Base-by-base conservation (phyloP, 2,113 vertebrate species). In the Archocentrus centrarchus region DNA sequence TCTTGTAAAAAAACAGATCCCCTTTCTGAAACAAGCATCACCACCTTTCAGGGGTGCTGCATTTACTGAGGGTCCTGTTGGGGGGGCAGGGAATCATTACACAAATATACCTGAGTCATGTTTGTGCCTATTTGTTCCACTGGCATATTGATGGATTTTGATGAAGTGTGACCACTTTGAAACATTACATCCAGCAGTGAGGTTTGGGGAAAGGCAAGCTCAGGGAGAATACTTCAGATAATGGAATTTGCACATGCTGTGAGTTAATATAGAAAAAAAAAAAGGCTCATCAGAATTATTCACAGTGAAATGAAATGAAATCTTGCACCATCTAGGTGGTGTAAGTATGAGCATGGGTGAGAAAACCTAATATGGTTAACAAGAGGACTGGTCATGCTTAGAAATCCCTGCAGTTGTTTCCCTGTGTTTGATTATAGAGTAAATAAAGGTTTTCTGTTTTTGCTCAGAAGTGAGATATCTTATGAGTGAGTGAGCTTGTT, bases 61-160 rank as follows among this genome's bases (percentile, higher is more conserved):
- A 6, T 70, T 32, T 59, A 59, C 37, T 22, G 63, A 13, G 15
- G 63, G 59, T 61, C 5, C 2, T 58, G 24, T 22, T 2, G 0
- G 3, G 76, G 55, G 44, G 79, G 81, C 1, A 70, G 41, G 84
- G 73, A 73, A 55, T 58, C 2, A 1, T n/a, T 32, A 78, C 18
- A 17, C 6, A 6, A 30, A 30, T 39, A 24, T 4, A 50, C 63
- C 84, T 86, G 76, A 91, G 64, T 91, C 80, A 90, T 35, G 37
- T 73, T 73, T 20, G 27, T 53, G 44, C 27, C 66, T 53, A 44
- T n/a, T 53, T 32, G 68, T 11, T 73, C 68, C 68, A 58, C 55
- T 81, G 41, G 94, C 86, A 92, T 92, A 96, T 96, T 92, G 95
- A 95, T 92, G 93, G 92, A 90, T 92, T 96, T 92, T 93, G 87